Evolutionary conservation across 2,113 vertebrate genomes (phyloP).

Genomic region (Osmerus eperlanus): DNA sequence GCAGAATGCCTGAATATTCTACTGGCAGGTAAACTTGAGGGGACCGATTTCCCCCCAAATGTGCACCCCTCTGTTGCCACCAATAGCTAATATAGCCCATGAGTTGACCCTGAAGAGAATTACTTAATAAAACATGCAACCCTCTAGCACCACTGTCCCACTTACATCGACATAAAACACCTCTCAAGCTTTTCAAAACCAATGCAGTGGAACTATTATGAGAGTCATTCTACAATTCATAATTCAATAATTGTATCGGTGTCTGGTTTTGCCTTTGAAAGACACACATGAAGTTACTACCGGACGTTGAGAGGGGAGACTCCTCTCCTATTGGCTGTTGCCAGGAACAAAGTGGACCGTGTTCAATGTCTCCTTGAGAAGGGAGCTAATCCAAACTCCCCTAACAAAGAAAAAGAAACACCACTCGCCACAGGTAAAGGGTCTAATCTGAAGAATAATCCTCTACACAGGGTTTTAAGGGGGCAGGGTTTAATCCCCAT

Average conservation of each 20-base stretch:
- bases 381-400: conserved; percentile 78
- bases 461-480: conserved; percentile 77
- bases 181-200: too few relatives aligned
- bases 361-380: conserved; percentile 74
- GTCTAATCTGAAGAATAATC: accelerated
- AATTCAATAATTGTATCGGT: too few relatives aligned
- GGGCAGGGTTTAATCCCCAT: too few relatives aligned
- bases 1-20: conserved; percentile 72
- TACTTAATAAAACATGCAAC: too few relatives aligned
- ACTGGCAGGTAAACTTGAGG: conserved; percentile 70
- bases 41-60: neutral
- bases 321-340: conserved; percentile 74
- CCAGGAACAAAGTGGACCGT: conserved; percentile 72
- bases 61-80: neutral
- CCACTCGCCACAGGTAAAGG: conserved; percentile 81
- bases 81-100: too few relatives aligned
- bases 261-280: too few relatives aligned
- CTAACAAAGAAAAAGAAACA: conserved; percentile 77
- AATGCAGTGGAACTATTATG: too few relatives aligned
- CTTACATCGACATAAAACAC: too few relatives aligned
- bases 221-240: too few relatives aligned
- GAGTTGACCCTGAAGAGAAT: too few relatives aligned
- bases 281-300: conserved; percentile 45
- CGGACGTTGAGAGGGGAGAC: conserved; percentile 78
- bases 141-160: too few relatives aligned